Evolutionary conservation across 2,797 vertebrate genomes (phyloP).

Genomic region (Anableps anableps): DNA sequence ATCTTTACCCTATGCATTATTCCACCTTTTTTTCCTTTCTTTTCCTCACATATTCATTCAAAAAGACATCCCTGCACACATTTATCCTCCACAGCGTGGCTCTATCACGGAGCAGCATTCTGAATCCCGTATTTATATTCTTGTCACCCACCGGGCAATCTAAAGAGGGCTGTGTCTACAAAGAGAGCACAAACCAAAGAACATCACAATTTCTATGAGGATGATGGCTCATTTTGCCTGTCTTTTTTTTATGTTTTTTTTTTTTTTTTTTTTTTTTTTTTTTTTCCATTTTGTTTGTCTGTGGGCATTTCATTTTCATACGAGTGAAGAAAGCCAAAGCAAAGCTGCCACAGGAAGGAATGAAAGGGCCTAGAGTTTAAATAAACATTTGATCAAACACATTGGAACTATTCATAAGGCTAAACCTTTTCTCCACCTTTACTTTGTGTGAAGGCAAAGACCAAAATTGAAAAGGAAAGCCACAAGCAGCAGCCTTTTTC

Average conservation of each 20-base stretch:
- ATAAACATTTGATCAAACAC: slow-evolving; percentile 38
- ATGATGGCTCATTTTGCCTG: slow-evolving; percentile 56
- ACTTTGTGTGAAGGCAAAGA: slow-evolving; percentile 4
- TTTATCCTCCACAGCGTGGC: slow-evolving; percentile 51
- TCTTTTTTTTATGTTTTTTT: slow-evolving; percentile 37
- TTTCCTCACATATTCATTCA: slow-evolving; percentile 34
- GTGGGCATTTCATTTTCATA: slow-evolving; percentile 46
- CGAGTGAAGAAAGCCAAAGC: slow-evolving; percentile 25
- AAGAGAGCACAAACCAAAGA: slow-evolving; percentile 68
- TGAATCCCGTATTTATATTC: slow-evolving; percentile 62
- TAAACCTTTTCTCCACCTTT: slow-evolving; percentile 7
- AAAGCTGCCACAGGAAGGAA: slow-evolving; percentile 11
- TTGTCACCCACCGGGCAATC: slow-evolving; percentile 55
- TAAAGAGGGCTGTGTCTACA: slow-evolving; percentile 67
- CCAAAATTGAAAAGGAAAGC: slow-evolving; percentile 8
- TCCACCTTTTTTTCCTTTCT: slow-evolving; percentile 45
- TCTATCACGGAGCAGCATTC: slow-evolving; percentile 55
- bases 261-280: slow-evolving; percentile 4
- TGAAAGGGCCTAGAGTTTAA: slow-evolving; percentile 20
- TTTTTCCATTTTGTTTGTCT: slow-evolving; percentile 30
- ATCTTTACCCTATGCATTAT: slow-evolving; percentile 33
- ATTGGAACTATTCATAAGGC: slow-evolving; percentile 18
- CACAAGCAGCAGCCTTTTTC: slow-evolving; percentile 22
- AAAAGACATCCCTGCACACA: slow-evolving; percentile 53
- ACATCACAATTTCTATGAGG: slow-evolving; percentile 63